A percentile compares a stretch with the other conserved stretches of the same genome.
Conservation (phyloP, 2,797 vertebrate genomes). For the Anguilla anguilla region DNA sequence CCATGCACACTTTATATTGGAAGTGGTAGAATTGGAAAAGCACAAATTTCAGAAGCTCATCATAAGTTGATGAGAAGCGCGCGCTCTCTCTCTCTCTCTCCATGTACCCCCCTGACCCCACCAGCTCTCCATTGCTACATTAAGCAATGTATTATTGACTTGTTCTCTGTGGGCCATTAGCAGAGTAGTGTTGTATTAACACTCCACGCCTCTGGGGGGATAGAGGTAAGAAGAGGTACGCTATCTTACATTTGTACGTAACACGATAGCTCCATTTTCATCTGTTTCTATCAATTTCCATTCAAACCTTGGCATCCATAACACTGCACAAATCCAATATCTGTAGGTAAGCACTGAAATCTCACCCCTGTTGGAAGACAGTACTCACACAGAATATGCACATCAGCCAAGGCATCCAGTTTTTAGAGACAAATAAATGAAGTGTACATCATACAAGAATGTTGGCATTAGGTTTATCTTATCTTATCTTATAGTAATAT, state of each 20-base stretch:
- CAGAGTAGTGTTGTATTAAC: constrained; percentile 21
- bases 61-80: no score
- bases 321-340: constrained; percentile 19
- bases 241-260: background rate
- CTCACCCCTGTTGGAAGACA: background rate
- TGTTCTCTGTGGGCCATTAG: constrained; percentile 10
- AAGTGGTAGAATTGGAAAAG: background rate
- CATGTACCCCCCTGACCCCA: constrained; percentile 4
- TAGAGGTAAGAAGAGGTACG: background rate
- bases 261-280: background rate
- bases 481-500: background rate
- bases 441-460: no score
- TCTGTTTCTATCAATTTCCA: background rate
- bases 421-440: background rate
- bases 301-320: background rate
- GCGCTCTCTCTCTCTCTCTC: background rate
- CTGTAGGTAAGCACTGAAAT: background rate
- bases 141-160: constrained; percentile 26
- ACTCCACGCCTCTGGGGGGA: background rate
- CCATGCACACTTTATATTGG: background rate
- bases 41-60: background rate
- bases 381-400: background rate
- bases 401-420: background rate
- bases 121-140: background rate
- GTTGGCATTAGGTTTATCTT: background rate